Base-by-base conservation (phyloP, 1,140 invertebrate species). In the Leptinotarsa defecta region DNA sequence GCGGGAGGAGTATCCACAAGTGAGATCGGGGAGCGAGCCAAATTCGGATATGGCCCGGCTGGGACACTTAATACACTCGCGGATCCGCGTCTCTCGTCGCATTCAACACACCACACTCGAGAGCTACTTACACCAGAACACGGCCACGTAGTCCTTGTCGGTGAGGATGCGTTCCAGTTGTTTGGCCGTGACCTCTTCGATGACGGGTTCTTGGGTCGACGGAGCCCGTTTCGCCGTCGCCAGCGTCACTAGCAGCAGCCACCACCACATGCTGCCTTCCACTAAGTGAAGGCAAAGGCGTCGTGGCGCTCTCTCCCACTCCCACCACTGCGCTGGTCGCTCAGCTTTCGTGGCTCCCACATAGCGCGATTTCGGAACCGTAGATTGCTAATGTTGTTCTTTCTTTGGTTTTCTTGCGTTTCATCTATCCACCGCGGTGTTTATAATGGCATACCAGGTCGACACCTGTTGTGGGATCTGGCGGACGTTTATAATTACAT, bases 51-150 rank as follows among this genome's bases (percentile, higher is more conserved):
- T 83, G 81, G 81, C 80, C 67, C 52, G 52, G 52, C 49, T 65
- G 74, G 73, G 75, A 82, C 78, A 80, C 79, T 74, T 76, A 57
- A 69, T 78, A 80, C 79, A 79, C 80, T 81, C 80, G 78, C 79
- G 78, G 72, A 73, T 49, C 75, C 73, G 73, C 61, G 43, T 65
- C 13, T 20, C 48, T 71, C 68, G 24, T 34, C 63, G n/a, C 71
- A 27, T 15, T 64, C 19, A 48, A 13, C 68, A 74, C 76, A 43
- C n/a, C 24, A 49, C 34, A 68, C 67, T 48, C 48, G 52, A 3
- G 52, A 3, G 49, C 19, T 87, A 94, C 95, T 96, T 94, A 97
- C 95, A 96, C 94, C 95, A 97, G 88, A 94, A 96, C 83, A 97
- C 95, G 83, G 95, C 95, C 84, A 96, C 94, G 89, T 94, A 96